Evolutionary conservation across 2,113 vertebrate genomes (phyloP).

Genomic region (Anseranas semipalmata): DNA sequence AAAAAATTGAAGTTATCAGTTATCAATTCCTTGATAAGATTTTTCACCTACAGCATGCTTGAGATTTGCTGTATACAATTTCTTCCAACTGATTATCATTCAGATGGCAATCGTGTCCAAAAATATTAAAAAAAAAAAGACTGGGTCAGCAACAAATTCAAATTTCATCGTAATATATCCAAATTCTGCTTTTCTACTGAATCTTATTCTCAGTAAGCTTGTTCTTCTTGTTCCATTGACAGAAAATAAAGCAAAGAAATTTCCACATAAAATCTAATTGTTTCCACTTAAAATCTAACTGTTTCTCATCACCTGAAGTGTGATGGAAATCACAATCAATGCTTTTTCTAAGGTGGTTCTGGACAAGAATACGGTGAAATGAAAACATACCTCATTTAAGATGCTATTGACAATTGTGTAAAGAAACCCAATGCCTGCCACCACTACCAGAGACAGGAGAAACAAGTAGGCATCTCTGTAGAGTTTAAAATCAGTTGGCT

Average conservation of each 20-base stretch:
- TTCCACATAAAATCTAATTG: background rate
- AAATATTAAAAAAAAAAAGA: background rate
- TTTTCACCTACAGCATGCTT: background rate
- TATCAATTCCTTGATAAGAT: background rate
- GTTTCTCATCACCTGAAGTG: background rate
- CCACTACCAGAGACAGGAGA: slow-evolving; percentile 90
- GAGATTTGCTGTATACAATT: background rate
- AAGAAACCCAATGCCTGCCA: slow-evolving; percentile 92
- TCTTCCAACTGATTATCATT: background rate
- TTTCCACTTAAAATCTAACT: background rate
- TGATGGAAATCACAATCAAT: background rate
- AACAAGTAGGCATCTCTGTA: slow-evolving; percentile 97
- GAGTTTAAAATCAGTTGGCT: slow-evolving; percentile 97
- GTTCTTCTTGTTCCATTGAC: background rate
- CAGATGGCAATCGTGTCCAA: background rate
- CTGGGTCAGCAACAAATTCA: background rate
- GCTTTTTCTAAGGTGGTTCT: background rate
- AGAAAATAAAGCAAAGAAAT: background rate
- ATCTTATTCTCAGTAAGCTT: background rate
- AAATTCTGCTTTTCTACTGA: background rate
- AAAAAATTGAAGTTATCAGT: background rate
- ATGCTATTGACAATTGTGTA: slow-evolving; percentile 91
- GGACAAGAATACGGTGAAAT: background rate
- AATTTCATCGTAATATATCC: background rate
- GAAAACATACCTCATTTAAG: slow-evolving; percentile 82